Conservation (phyloP, 2,888 invertebrate genomes). For the Caenorhabditis angaria region DNA sequence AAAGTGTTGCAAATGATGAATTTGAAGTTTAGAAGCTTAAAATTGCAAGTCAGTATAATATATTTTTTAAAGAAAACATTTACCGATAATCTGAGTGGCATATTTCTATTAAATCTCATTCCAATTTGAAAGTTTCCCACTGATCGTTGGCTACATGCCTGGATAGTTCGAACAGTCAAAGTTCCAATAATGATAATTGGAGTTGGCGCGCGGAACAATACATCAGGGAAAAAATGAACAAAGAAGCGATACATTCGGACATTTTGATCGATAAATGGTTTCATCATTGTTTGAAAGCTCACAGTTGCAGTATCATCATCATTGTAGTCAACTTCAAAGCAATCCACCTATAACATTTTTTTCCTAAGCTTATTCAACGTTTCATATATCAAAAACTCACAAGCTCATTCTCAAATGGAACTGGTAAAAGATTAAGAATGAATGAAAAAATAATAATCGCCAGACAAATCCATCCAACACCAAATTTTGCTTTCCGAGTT, state of each 20-base stretch:
- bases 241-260: slow-evolving; percentile 49
- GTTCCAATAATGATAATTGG: slow-evolving; percentile 68
- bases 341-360: slow-evolving; percentile 46
- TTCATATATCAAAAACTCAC: slow-evolving; percentile 21
- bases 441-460: slow-evolving; percentile 61
- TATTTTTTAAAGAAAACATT: neutral
- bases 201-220: slow-evolving; percentile 69
- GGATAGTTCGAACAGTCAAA: slow-evolving; percentile 66
- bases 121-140: slow-evolving; percentile 48
- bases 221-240: slow-evolving; percentile 69
- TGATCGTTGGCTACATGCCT: slow-evolving; percentile 55
- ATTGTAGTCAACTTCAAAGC: slow-evolving; percentile 53
- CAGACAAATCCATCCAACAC: slow-evolving; percentile 63
- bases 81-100: slow-evolving; percentile 60
- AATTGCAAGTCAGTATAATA: neutral
- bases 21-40: slow-evolving; percentile 68
- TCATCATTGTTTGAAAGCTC: slow-evolving; percentile 60
- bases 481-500: slow-evolving; percentile 66
- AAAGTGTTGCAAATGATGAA: slow-evolving; percentile 71
- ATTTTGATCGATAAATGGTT: slow-evolving; percentile 58
- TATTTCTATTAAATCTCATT: slow-evolving; percentile 45
- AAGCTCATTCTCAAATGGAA: slow-evolving; percentile 67
- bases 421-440: slow-evolving; percentile 62
- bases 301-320: slow-evolving; percentile 23
- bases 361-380: neutral